phyloP scores from a whole-genome alignment of 2,797 vertebrate species.

The Phoeniculus purpureus region DNA sequence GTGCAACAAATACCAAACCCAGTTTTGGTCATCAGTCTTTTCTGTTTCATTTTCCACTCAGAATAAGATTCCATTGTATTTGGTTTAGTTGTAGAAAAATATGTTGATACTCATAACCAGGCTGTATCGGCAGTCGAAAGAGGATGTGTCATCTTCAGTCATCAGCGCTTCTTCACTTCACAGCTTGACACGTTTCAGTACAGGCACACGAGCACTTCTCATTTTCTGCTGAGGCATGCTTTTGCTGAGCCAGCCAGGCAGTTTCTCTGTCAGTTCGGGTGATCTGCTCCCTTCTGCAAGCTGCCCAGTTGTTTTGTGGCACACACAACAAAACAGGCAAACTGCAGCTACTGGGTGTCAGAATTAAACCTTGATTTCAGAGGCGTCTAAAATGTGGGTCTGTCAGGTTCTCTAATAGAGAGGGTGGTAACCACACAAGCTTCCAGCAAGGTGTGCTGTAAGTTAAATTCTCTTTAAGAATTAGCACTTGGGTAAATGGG shows the following conservation, averaged over 20 bases:
- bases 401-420: background rate
- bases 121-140: background rate
- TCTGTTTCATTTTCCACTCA: slow-evolving; percentile 44
- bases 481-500: background rate
- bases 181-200: background rate
- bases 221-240: background rate
- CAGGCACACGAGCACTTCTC: background rate
- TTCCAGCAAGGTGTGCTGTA: background rate
- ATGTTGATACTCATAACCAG: background rate
- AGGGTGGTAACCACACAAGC: background rate
- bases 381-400: background rate
- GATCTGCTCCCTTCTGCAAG: background rate
- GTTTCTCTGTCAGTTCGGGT: background rate
- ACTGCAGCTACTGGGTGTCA: background rate
- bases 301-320: background rate
- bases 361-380: background rate
- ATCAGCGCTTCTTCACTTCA: background rate
- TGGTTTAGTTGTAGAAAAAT: background rate
- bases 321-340: background rate
- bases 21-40: slow-evolving; percentile 2
- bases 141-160: background rate
- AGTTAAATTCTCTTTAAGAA: background rate
- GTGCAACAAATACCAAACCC: background rate
- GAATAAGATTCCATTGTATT: slow-evolving; percentile 5
- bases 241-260: background rate